Evolutionary conservation across 2,888 invertebrate genomes (phyloP).

Genomic region (Tortrix viridana): DNA sequence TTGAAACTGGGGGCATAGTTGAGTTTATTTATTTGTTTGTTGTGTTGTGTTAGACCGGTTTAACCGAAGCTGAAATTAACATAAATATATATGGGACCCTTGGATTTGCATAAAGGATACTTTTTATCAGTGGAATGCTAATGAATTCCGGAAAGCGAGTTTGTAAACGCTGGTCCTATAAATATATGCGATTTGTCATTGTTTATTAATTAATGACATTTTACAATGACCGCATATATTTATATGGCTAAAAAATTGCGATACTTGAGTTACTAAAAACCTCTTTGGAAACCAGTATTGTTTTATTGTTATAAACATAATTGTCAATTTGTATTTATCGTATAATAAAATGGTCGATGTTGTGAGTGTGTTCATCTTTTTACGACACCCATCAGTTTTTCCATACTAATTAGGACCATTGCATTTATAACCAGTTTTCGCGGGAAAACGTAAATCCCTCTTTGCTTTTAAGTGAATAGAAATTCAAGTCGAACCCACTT

Average conservation of each 20-base stretch:
- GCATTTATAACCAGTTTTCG: constrained; percentile 11
- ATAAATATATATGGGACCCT: constrained; percentile 21
- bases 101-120: constrained; percentile 19
- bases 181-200: not conserved
- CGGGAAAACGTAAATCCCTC: constrained; percentile 15
- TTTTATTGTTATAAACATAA: too few relatives aligned
- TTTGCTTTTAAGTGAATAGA: constrained; percentile 20
- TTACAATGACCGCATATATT: too few relatives aligned
- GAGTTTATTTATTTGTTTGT: constrained; percentile 20
- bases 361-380: not conserved
- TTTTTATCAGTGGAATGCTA: constrained; percentile 23
- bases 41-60: constrained; percentile 24
- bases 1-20: not conserved
- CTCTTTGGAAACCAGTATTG: too few relatives aligned
- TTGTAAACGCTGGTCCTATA: not conserved
- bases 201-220: too few relatives aligned
- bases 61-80: constrained; percentile 26
- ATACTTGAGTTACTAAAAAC: too few relatives aligned
- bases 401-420: not conserved
- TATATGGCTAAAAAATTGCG: too few relatives aligned
- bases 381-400: not conserved
- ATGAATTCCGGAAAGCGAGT: not conserved
- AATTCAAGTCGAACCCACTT: constrained; percentile 23
- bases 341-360: not conserved
- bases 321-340: too few relatives aligned